Conservation (phyloP, 2,797 vertebrate genomes). For the Molothrus aeneus region DNA sequence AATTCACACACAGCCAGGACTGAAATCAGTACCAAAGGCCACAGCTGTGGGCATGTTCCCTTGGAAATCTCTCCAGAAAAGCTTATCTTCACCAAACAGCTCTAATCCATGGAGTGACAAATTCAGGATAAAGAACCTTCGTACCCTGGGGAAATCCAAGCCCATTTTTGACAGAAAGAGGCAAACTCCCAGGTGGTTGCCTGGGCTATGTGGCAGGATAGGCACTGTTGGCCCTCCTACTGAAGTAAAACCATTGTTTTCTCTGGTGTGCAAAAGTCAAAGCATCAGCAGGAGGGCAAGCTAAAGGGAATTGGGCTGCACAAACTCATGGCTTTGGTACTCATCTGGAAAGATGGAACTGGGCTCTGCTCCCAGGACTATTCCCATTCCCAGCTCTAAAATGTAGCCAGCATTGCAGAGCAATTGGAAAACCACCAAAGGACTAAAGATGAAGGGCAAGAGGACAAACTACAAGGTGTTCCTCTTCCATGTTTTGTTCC, state of each 20-base stretch:
- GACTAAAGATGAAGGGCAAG: not conserved
- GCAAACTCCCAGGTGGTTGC: not conserved
- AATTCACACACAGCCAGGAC: not conserved
- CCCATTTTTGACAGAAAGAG: not conserved
- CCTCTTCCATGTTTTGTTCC: not conserved
- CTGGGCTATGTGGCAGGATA: not conserved
- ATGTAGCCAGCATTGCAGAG: not conserved
- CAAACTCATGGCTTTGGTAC: not conserved
- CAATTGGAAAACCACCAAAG: not conserved
- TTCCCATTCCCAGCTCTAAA: not conserved
- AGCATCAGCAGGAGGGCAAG: not conserved
- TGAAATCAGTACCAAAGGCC: not conserved
- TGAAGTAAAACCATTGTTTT: not conserved
- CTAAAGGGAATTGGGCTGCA: not conserved
- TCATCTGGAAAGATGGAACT: not conserved
- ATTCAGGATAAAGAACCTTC: not conserved
- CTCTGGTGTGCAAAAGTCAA: not conserved
- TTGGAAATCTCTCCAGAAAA: not conserved
- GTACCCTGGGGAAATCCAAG: not conserved
- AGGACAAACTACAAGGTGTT: rapidly evolving
- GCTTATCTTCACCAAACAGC: not conserved
- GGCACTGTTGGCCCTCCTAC: not conserved
- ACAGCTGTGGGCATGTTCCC: not conserved
- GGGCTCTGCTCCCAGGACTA: not conserved
- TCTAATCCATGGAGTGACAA: not conserved